Conservation (phyloP, 2,888 invertebrate genomes). For the Entomobrya multifasciata region DNA sequence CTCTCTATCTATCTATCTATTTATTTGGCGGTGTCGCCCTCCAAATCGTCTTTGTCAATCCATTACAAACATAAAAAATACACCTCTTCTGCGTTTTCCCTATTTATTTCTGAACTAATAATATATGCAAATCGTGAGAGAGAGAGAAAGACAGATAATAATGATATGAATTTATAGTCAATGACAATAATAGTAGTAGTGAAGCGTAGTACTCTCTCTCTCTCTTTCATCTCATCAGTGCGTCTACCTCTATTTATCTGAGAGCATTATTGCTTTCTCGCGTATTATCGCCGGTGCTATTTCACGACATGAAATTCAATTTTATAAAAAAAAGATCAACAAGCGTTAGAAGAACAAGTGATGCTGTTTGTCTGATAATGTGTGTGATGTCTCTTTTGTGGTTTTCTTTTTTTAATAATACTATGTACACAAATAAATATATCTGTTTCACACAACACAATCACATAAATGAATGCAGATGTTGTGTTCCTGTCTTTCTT, state of each 20-base stretch:
- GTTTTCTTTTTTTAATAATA: slow-evolving; percentile 53
- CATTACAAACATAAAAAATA: neutral
- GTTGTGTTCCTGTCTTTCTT: slow-evolving; percentile 22
- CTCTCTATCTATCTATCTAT: slow-evolving; percentile 56
- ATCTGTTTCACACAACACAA: slow-evolving; percentile 59
- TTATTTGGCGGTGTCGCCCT: slow-evolving; percentile 49
- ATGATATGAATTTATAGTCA: slow-evolving; percentile 42
- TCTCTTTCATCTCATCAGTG: too few species aligned
- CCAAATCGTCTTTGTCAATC: slow-evolving; percentile 61
- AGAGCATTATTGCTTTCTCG: slow-evolving; percentile 20
- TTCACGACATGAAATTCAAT: slow-evolving; percentile 34
- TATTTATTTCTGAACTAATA: slow-evolving; percentile 1
- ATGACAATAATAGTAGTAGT: slow-evolving; percentile 21
- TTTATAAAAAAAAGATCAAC: slow-evolving; percentile 35
- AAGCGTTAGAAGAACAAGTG: slow-evolving; percentile 20
- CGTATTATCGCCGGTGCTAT: slow-evolving; percentile 30
- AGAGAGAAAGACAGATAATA: slow-evolving; percentile 42
- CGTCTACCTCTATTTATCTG: neutral
- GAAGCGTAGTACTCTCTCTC: too few species aligned
- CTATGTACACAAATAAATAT: slow-evolving; percentile 44
- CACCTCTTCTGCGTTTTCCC: slow-evolving; percentile 4
- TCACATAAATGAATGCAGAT: slow-evolving; percentile 66
- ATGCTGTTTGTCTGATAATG: slow-evolving; percentile 39
- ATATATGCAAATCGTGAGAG: slow-evolving; percentile 39
- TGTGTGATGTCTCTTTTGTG: slow-evolving; percentile 57